phyloP scores from a whole-genome alignment of 1,140 invertebrate species.

The Bombus fervidus region DNA sequence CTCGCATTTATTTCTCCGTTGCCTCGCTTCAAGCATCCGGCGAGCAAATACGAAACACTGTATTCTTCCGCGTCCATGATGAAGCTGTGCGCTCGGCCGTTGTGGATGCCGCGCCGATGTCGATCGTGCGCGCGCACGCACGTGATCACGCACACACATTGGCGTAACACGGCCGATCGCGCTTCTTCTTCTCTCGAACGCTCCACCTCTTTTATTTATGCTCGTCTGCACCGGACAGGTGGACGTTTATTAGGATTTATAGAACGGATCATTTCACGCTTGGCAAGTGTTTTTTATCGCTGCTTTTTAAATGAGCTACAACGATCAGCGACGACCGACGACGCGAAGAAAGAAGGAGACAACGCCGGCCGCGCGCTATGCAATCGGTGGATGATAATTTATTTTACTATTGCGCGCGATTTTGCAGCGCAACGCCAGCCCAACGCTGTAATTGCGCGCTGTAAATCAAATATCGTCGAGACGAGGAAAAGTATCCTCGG shows the following conservation, averaged over 20 bases:
- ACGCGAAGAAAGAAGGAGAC: background rate
- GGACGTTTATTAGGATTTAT: constrained; percentile 82
- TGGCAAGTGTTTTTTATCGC: constrained; percentile 67
- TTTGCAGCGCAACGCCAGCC: background rate
- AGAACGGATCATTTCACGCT: constrained; percentile 77
- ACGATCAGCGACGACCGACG: constrained; percentile 62
- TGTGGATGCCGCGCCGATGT: background rate
- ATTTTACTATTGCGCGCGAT: background rate
- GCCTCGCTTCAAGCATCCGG: background rate
- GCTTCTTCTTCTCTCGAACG: constrained; percentile 49
- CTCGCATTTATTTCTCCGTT: constrained; percentile 15
- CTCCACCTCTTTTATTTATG: constrained; percentile 75
- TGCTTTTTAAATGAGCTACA: constrained; percentile 72
- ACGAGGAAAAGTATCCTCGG: background rate
- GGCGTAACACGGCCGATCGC: constrained; percentile 50
- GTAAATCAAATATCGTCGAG: constrained; percentile 39
- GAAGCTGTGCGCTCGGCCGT: constrained; percentile 68
- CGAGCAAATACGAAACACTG: constrained; percentile 12
- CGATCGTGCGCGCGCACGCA: constrained; percentile 67
- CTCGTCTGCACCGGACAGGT: constrained; percentile 74
- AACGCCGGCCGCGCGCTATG: background rate
- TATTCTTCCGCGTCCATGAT: constrained; percentile 67
- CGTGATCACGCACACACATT: constrained; percentile 56
- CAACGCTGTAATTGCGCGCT: background rate
- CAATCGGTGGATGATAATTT: constrained; percentile 7